These are phyloP conservation scores for Cenopis cana DNA, from an alignment of 2,888 invertebrate species.

Conservation along the genomic window DNA sequence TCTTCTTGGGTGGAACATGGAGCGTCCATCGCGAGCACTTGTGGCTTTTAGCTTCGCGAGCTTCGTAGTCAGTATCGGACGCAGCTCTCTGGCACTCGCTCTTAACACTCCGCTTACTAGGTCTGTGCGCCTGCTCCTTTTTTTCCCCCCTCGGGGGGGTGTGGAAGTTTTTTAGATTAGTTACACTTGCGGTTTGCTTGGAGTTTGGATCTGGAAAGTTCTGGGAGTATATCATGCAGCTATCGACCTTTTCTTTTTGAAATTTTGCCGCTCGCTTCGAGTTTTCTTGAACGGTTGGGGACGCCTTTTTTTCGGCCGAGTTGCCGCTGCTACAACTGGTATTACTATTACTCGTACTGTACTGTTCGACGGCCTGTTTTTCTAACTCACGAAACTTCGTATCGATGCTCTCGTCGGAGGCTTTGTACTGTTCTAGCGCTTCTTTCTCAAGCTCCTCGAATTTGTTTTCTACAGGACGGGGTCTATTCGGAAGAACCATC, in stretches of 20 bases:
- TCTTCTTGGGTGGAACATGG: conserved; percentile 72
- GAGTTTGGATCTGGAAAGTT: conserved; percentile 77
- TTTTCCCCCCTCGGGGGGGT: conserved; percentile 84
- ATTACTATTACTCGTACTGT: conserved; percentile 82
- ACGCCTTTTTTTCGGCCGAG: conserved; percentile 67
- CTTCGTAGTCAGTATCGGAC: conserved; percentile 78
- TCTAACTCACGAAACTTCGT: conserved; percentile 87
- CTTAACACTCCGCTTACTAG: conserved; percentile 68
- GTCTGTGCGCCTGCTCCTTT: conserved; percentile 73
- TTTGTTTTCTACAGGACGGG: conserved; percentile 70
- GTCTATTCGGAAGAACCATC: conserved; percentile 67
- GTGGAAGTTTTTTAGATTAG: conserved; percentile 83
- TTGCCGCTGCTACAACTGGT: conserved; percentile 80
- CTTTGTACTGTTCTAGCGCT: conserved; percentile 86
- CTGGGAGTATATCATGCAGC: conserved; percentile 78
- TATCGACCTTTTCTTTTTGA: conserved; percentile 76
- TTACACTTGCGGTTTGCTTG: conserved; percentile 72
- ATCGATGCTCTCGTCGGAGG: conserved; percentile 84
- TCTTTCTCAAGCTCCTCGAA: conserved; percentile 86
- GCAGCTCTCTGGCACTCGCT: conserved; percentile 70
- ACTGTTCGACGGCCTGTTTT: conserved; percentile 88
- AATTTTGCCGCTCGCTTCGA: conserved; percentile 68
- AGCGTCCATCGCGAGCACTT: conserved; percentile 75
- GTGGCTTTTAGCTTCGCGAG: conserved; percentile 63
- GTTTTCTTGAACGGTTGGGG: conserved; percentile 57